Base-by-base conservation (phyloP, 1,140 invertebrate genomes). In the Drosophila quadrilineata region DNA sequence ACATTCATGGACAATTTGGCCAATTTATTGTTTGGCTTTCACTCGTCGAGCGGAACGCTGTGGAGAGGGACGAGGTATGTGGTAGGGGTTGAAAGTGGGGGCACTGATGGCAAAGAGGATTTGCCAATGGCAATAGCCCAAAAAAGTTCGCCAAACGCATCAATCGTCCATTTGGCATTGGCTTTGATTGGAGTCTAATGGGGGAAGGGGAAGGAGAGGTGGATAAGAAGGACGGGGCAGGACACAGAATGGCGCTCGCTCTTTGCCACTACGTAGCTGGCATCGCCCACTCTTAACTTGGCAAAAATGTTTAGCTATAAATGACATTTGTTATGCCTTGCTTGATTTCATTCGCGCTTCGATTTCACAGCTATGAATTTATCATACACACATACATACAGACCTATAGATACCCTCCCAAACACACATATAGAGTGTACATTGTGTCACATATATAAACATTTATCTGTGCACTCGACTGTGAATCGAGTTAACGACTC, bases 301-400 rank as follows among this genome's bases (percentile, higher is more conserved):
- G 65, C 53, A 36, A 50, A 38, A 71, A 58, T 62, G 71, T 52
- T 64, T 69, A 60, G 70, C 67, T 73, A 73, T 71, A 69, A 79
- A 79, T 66, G 75, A 67, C 72, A 79, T 74, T 79, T 77, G 77
- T 79, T 79, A 74, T 65, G 75, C 43, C 58, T 69, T 52, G 75
- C 63, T 66, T 69, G 75, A 77, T 77, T 77, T 79, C 58, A 64
- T 64, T 71, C 63, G 52, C 75, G 50, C 45, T 48, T 73, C 57
- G 70, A 40, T 53, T 60, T 60, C 57, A 60, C 74, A 77, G 74
- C 74, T 12, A 57, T 49, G 53, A 58, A 77, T 77, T 77, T 77
- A 79, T 77, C 69, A 58, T 33, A 31, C 19, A n/a, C n/a, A n/a
- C n/a, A n/a, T n/a, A n/a, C n/a, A n/a, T n/a, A n/a, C n/a, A n/a